These are phyloP conservation scores for Ormyrus labotus DNA, from an alignment of 2,888 invertebrate species.

Conservation along the genomic window DNA sequence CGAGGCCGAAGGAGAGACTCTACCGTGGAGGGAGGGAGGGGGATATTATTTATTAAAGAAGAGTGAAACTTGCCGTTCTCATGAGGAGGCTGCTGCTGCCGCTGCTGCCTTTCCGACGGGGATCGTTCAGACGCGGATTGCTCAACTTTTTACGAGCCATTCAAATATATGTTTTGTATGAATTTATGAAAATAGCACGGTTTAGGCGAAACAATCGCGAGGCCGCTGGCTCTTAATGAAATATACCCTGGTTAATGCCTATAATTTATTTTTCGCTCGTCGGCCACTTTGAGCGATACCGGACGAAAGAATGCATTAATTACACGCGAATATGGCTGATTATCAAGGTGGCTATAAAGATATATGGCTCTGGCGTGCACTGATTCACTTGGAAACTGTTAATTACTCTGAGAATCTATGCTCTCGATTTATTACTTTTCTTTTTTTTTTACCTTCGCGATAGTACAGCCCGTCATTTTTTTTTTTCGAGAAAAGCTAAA, in stretches of 20 bases:
- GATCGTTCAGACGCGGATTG: constrained; percentile 32
- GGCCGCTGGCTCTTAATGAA: neutral
- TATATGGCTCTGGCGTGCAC: constrained; percentile 1
- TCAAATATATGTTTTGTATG: constrained; percentile 35
- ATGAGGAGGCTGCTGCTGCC: neutral
- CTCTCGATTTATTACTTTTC: too few species aligned
- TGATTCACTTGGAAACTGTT: constrained; percentile 1
- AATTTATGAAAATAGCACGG: constrained; percentile 35
- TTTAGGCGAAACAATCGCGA: constrained; percentile 18
- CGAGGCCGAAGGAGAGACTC: neutral
- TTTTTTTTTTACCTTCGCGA: too few species aligned
- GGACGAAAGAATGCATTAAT: constrained; percentile 6
- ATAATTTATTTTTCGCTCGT: too few species aligned
- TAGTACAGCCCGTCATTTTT: too few species aligned
- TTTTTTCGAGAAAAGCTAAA: too few species aligned
- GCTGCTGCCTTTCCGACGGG: neutral
- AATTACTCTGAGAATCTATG: neutral
- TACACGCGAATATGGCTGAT: neutral
- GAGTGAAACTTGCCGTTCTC: constrained; percentile 46
- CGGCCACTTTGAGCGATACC: neutral
- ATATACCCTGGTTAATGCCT: too few species aligned
- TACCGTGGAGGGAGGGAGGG: neutral
- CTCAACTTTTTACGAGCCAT: constrained; percentile 47
- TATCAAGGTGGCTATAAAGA: neutral
- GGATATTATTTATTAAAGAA: constrained; percentile 32